phyloP scores from a whole-genome alignment of 2,113 vertebrate genomes.

The Tenebrosternarchus preto region DNA sequence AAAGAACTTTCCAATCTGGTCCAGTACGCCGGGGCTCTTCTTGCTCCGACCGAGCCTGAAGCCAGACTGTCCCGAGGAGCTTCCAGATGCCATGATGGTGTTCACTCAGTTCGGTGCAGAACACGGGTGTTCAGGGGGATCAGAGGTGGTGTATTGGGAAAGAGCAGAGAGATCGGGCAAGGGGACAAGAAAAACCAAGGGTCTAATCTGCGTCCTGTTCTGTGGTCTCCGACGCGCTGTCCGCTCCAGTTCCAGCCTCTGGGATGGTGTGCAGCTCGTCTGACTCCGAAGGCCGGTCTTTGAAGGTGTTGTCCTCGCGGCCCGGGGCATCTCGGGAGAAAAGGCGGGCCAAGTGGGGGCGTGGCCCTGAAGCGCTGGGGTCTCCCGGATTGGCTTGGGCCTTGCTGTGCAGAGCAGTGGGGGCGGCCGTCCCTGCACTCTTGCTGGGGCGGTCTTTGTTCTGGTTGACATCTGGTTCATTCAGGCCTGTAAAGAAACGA shows the following conservation, averaged over 20 bases:
- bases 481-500: constrained; percentile 88
- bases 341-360: constrained; percentile 99
- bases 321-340: constrained; percentile 99
- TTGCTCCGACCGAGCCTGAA: constrained; percentile 80
- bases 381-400: constrained; percentile 85
- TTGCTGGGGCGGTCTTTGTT: constrained; percentile 92
- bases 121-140: constrained; percentile 27
- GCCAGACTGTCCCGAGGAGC: constrained; percentile 87
- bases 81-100: constrained; percentile 88
- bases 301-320: constrained; percentile 99
- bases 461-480: constrained; percentile 90
- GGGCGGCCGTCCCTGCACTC: constrained; percentile 89
- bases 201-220: constrained; percentile 81
- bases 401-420: constrained; percentile 82
- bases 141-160: constrained; percentile 50
- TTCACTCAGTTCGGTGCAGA: constrained; percentile 35
- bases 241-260: constrained; percentile 83
- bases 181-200: constrained; percentile 44
- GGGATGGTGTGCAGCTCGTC: constrained; percentile 98
- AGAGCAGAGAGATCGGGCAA: constrained; percentile 50
- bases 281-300: constrained; percentile 97
- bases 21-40: constrained; percentile 90
- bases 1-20: constrained; percentile 97
- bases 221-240: constrained; percentile 81
- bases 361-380: constrained; percentile 75